These are phyloP conservation scores for Cyclophora albipunctata DNA, from an alignment of 2,888 invertebrate genomes.

Conservation along the genomic window DNA sequence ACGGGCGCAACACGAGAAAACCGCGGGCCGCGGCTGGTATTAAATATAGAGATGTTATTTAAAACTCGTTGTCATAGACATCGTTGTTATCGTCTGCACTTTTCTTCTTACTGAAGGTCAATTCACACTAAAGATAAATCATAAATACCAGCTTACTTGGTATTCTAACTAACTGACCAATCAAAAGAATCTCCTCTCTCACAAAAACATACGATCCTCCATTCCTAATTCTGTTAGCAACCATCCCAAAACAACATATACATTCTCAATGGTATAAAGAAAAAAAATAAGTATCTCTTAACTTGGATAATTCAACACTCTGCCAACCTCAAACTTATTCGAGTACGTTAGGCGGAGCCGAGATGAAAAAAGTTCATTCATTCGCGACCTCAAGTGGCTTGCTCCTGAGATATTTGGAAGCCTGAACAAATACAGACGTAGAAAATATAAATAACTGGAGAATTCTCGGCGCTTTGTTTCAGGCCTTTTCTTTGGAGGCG, in stretches of 20 bases:
- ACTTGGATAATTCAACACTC: conserved; percentile 21
- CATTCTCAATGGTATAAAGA: conserved; percentile 9
- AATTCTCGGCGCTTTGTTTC: no score
- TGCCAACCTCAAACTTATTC: conserved; percentile 26
- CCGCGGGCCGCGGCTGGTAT: no score
- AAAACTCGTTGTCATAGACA: no score
- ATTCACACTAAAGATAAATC: no score
- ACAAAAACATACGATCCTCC: background rate
- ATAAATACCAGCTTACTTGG: no score
- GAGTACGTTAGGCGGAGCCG: conserved; percentile 28
- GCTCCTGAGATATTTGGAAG: conserved; percentile 14
- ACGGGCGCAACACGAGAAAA: no score
- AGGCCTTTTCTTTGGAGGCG: no score
- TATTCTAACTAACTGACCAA: background rate
- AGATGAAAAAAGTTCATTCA: conserved; percentile 44
- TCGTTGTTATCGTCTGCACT: no score
- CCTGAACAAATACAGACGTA: conserved; percentile 7
- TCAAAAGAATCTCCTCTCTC: conserved; percentile 1
- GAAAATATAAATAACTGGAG: background rate
- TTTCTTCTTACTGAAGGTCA: no score
- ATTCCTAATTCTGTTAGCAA: no score
- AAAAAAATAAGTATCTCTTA: conserved; percentile 12
- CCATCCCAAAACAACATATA: no score
- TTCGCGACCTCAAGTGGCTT: conserved; percentile 18
- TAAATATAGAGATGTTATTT: no score